Conservation (phyloP, 2,113 vertebrate genomes). For the Oncorhynchus nerka region DNA sequence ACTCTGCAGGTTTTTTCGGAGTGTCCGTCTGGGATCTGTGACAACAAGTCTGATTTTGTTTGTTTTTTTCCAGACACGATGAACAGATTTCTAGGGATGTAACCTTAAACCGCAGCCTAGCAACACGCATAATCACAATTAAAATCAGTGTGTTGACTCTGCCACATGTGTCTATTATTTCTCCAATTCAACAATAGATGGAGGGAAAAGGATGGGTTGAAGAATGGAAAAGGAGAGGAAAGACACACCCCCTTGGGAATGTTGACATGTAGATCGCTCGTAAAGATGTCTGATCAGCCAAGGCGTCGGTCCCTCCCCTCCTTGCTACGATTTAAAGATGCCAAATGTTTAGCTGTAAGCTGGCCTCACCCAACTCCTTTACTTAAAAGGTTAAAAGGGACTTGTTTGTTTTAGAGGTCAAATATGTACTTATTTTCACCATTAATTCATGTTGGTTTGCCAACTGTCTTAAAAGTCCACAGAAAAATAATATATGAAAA, state of each 20-base stretch:
- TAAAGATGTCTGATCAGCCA: conserved; percentile 47
- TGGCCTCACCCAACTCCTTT: conserved; percentile 29
- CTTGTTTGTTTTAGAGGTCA: not conserved
- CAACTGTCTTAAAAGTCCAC: not conserved
- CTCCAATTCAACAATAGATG: not conserved
- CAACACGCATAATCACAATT: conserved; percentile 32
- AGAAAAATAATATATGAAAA: not conserved
- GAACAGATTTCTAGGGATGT: conserved; percentile 72
- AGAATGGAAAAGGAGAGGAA: not conserved
- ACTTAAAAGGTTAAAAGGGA: not conserved
- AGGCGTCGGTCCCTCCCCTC: conserved; percentile 36
- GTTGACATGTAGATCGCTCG: conserved; percentile 14
- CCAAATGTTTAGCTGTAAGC: conserved; percentile 24
- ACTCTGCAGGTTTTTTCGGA: not conserved
- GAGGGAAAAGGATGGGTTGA: not conserved
- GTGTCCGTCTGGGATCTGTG: conserved; percentile 7
- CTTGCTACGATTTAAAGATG: conserved; percentile 28
- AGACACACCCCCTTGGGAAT: not conserved
- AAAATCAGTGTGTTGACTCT: not conserved
- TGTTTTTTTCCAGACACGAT: conserved; percentile 72
- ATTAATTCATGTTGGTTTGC: not conserved
- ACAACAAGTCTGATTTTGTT: conserved; percentile 60
- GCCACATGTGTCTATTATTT: too few relatives aligned
- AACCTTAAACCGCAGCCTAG: conserved; percentile 49
- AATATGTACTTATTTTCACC: not conserved